Evolutionary conservation across 2,888 invertebrate species (phyloP).

Genomic region (Cotesia congregata): DNA sequence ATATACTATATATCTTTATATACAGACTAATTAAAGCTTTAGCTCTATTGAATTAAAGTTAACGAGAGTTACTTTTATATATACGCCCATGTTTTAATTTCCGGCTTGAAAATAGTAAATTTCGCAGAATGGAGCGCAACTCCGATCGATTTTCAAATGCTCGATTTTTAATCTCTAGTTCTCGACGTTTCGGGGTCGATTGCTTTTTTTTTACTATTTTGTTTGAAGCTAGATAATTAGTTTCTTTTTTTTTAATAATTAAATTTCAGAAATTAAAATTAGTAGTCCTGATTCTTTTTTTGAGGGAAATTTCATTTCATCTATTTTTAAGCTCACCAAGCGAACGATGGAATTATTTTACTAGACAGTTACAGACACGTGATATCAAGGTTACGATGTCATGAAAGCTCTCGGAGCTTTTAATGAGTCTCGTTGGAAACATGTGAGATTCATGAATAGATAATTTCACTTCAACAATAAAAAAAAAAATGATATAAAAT

Average conservation of each 20-base stretch:
- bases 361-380: neutral
- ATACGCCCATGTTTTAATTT: neutral
- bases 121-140: neutral
- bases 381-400: conserved; percentile 49
- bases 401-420: conserved; percentile 44
- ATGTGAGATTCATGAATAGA: conserved; percentile 16
- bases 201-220: neutral
- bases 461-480: neutral
- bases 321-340: neutral
- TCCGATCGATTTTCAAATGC: neutral
- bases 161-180: no score
- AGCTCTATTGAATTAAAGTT: neutral
- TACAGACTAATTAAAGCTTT: neutral
- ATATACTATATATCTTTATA: neutral
- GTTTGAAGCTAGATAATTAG: neutral
- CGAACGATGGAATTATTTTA: conserved; percentile 12
- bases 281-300: neutral
- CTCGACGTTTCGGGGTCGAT: neutral
- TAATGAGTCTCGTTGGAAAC: conserved; percentile 41
- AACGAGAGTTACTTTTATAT: neutral
- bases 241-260: neutral
- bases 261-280: no score
- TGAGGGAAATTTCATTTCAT: neutral
- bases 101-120: neutral
- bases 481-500: neutral